Base-by-base conservation (phyloP, 2,113 vertebrate genomes). In the Scomber japonicus region DNA sequence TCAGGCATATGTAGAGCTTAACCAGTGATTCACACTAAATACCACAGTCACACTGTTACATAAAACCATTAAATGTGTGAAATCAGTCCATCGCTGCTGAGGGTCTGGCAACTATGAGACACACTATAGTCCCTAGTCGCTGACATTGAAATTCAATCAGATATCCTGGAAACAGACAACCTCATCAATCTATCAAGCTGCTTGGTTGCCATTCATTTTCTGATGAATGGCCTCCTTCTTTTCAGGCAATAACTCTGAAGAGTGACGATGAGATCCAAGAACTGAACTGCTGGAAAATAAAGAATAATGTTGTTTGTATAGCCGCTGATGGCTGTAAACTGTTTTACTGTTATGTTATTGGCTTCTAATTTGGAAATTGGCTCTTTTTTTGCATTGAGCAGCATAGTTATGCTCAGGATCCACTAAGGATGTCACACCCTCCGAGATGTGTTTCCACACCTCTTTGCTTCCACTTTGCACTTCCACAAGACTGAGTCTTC, bases 271-370 rank as follows among this genome's bases (percentile, higher is more conserved):
- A 57, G 55, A 50, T 60, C 62, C 44, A 67, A 54, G 45, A 76
- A 65, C 53, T 19, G 40, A 35, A 9, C 53, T 59, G 44, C 27
- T 49, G 62, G 53, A 67, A 76, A 59, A 63, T n/a, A 19, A 17
- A 49, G 63, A 59, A 17, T 40, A 44, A 68, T 44, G n/a, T 17
- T 51, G 49, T 60, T 68, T 68, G 74, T 7, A 40, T 51, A 68
- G 63, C 63, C 59, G 27, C 30, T 13, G 45, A 24, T n/a, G 64
- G 27, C 64, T 53, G 74, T 45, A 40, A 40, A 40, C 35, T 40
- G 35, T 40, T 40, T 40, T 9, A 40, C 35, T 40, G 6, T 40
- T 40, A 40, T 40, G 8, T 40, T 40, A 40, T 40, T 40, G 35
- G 35, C 35, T 40, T 7, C 35, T 40, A 40, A 40, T 40, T 40